Percentiles rank a stretch among this genome's conserved stretches.
These are phyloP conservation scores for Periophthalmus magnuspinnatus DNA, from an alignment of 2,797 vertebrate species.

Conservation along the genomic window DNA sequence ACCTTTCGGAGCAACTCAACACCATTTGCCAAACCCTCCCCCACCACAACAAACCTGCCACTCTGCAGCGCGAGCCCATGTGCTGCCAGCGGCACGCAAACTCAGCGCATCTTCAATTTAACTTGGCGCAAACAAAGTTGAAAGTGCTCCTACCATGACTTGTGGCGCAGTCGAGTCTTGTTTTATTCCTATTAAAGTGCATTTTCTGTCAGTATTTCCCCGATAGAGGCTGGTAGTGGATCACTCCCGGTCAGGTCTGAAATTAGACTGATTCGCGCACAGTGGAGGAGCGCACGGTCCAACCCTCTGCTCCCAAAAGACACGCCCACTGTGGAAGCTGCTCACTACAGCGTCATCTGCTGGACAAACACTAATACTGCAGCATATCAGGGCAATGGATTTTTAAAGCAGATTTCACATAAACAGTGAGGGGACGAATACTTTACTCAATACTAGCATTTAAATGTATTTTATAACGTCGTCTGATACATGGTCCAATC, in stretches of 20 bases:
- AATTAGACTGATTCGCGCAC: too few species aligned
- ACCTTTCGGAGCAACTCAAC: constrained; percentile 32
- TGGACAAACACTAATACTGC: constrained; percentile 9
- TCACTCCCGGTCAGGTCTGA: too few species aligned
- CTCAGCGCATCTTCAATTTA: neutral
- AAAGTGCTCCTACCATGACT: constrained; percentile 68
- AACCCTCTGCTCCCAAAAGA: neutral
- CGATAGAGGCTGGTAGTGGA: neutral
- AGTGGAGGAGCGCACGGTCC: constrained; percentile 12
- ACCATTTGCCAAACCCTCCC: constrained; percentile 22
- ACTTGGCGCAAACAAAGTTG: constrained; percentile 1
- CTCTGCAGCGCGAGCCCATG: constrained; percentile 12
- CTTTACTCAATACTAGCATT: too few species aligned
- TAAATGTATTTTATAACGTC: too few species aligned
- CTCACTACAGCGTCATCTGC: constrained; percentile 30
- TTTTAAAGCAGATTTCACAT: too few species aligned
- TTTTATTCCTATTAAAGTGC: constrained; percentile 37
- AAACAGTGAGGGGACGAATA: too few species aligned
- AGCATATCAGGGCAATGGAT: too few species aligned
- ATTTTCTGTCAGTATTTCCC: constrained; percentile 39
- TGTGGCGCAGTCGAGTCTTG: constrained; percentile 25
- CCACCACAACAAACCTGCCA: constrained; percentile 14
- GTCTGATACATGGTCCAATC: too few species aligned
- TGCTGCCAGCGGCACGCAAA: neutral
- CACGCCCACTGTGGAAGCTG: neutral